Evolutionary conservation across 1,140 invertebrate genomes (phyloP).

Genomic region (Brachionus plicatilis): DNA sequence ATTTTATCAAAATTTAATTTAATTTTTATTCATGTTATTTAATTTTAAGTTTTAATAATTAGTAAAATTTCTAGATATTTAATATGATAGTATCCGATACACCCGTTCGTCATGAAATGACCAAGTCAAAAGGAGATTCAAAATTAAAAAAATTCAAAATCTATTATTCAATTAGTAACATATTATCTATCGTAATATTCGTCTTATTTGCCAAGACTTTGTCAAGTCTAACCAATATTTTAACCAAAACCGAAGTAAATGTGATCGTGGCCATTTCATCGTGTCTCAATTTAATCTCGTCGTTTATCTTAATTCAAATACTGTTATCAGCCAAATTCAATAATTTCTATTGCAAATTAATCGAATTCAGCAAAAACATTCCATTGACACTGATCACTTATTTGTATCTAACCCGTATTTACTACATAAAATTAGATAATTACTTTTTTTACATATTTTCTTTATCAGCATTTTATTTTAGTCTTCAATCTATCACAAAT

Average conservation of each 20-base stretch:
- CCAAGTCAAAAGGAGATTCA: not conserved
- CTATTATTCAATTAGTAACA: not conserved
- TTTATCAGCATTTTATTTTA: not conserved
- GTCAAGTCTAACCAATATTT: not conserved
- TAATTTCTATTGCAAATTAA: not conserved
- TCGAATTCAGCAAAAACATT: constrained; percentile 4
- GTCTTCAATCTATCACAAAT: not conserved
- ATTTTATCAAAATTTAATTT: too few relatives aligned
- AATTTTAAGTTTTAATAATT: too few relatives aligned
- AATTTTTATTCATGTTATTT: too few relatives aligned
- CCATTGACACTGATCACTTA: not conserved
- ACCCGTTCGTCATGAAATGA: not conserved
- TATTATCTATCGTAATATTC: not conserved
- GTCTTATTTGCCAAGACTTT: not conserved
- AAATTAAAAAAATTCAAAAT: not conserved
- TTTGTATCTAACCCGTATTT: not conserved
- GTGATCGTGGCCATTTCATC: not conserved
- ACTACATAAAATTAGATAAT: not conserved
- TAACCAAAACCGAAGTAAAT: not conserved
- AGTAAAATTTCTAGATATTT: not conserved
- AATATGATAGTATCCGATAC: not conserved
- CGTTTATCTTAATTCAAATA: not conserved
- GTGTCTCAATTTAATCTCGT: not conserved
- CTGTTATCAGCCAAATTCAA: not conserved
- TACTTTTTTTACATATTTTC: not conserved